Percentiles rank a stretch among this genome's conserved stretches.
These are phyloP conservation scores for Dione juno DNA, from an alignment of 2,888 invertebrate genomes.

Conservation along the genomic window DNA sequence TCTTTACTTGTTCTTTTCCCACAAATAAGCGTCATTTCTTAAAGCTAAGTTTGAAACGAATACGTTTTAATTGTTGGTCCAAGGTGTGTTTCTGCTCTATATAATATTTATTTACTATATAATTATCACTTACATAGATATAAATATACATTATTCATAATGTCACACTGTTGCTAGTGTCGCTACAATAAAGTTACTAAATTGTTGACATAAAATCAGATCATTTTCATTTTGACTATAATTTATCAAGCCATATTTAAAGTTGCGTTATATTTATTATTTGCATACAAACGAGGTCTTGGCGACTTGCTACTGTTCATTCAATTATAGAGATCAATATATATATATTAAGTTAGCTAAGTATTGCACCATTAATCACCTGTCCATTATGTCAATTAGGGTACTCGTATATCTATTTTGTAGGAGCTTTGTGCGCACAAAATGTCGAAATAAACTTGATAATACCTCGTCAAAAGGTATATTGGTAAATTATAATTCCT, in stretches of 20 bases:
- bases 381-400: conserved; percentile 19
- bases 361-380: conserved; percentile 24
- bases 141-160: neutral
- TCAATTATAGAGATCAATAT: conserved; percentile 13
- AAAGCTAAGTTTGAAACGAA: neutral
- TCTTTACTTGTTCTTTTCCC: too few relatives aligned
- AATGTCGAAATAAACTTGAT: conserved; percentile 11
- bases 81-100: neutral
- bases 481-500: conserved; percentile 6
- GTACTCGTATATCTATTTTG: neutral
- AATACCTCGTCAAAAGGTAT: neutral
- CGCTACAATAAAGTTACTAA: conserved; percentile 2
- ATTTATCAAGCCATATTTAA: conserved; percentile 10
- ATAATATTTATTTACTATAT: neutral
- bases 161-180: neutral
- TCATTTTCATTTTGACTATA: conserved; percentile 15
- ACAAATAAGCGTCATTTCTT: too few relatives aligned
- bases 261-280: conserved; percentile 15
- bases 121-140: neutral
- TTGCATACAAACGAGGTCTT: conserved; percentile 20
- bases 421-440: neutral
- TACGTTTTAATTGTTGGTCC: neutral
- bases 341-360: conserved; percentile 5
- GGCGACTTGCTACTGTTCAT: conserved; percentile 13
- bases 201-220: conserved; percentile 16